Evolutionary conservation across 2,888 invertebrate species (phyloP), one percentile per base, ranked within the genome.

Genomic region (Parnassius mnemosyne): DNA sequence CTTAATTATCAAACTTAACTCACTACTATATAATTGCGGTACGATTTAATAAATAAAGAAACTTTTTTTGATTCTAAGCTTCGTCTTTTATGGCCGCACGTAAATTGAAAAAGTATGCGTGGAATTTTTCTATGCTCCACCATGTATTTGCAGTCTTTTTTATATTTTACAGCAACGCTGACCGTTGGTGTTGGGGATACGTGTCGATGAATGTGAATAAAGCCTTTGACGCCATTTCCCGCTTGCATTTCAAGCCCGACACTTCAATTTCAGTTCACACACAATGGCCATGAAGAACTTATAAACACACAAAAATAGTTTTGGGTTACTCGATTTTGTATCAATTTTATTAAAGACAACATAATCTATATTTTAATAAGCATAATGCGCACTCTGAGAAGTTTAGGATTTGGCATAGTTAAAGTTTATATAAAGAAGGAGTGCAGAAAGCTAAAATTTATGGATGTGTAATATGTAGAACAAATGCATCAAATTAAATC

Each of bases 211-310:
- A 76, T 81, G 79, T 77, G 83, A 81, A 85, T 84, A 85, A 86
- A 87, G 83, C 83, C 86, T 89, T 89, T 88, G 88, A 87, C 80
- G 85, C 83, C 83, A 83, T 88, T 84, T 77, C 76, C 83, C 76
- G 81, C 80, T 72, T 80, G 81, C 80, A 81, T 84, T 84, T 79
- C 78, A 73, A 79, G 77, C 79, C 75, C 77, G 74, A 76, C 83
- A 80, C 84, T 83, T 85, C 84, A 85, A 84, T 84, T 83, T 79
- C 78, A 81, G 82, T 82, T 79, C 79, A 79, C 81, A 84, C 76
- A 78, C 75, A 76, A 74, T 74, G 73, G 71, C 71, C 66, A 67
- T 69, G 74, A 66, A 70, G 69, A 65, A 68, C 64, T 20, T 20
- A 2, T 66, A 58, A 62, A 60, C 66, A 61, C 49, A 52, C 51